Percentiles rank a stretch among this genome's conserved stretches.
Evolutionary conservation across 2,797 vertebrate genomes (phyloP).

Genomic region (Capromys pilorides): DNA sequence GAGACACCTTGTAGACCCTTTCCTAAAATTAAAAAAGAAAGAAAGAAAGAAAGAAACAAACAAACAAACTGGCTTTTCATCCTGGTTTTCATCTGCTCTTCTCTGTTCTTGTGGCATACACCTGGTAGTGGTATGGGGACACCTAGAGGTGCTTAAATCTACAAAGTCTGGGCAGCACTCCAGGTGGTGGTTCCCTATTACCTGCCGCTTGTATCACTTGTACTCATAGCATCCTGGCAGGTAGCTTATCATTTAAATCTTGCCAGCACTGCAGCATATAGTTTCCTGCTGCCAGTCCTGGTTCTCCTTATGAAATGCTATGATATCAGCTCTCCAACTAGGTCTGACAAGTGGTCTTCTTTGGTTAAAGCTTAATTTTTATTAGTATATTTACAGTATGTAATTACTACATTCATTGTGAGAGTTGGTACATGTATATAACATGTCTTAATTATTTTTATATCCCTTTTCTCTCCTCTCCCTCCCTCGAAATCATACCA

Average conservation of each 20-base stretch:
- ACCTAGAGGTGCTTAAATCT: neutral
- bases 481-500: neutral
- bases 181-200: neutral
- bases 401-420: neutral
- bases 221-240: neutral
- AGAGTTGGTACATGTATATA: neutral
- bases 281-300: neutral
- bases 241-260: neutral
- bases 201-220: neutral
- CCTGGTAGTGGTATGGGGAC: neutral
- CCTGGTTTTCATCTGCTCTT: neutral
- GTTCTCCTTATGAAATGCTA: neutral
- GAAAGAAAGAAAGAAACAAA: too few relatives aligned
- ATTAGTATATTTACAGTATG: neutral
- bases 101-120: neutral
- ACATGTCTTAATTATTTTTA: neutral
- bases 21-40: too few relatives aligned
- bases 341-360: neutral
- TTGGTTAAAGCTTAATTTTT: neutral
- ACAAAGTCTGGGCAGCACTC: neutral
- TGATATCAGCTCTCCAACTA: neutral
- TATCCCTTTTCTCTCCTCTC: neutral
- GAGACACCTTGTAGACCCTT: too few relatives aligned
- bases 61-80: too few relatives aligned
- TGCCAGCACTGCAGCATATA: neutral